Percentiles rank a stretch among this genome's conserved stretches.
Evolutionary conservation across 2,113 vertebrate species (phyloP).

Genomic region (Recurvirostra avosetta): DNA sequence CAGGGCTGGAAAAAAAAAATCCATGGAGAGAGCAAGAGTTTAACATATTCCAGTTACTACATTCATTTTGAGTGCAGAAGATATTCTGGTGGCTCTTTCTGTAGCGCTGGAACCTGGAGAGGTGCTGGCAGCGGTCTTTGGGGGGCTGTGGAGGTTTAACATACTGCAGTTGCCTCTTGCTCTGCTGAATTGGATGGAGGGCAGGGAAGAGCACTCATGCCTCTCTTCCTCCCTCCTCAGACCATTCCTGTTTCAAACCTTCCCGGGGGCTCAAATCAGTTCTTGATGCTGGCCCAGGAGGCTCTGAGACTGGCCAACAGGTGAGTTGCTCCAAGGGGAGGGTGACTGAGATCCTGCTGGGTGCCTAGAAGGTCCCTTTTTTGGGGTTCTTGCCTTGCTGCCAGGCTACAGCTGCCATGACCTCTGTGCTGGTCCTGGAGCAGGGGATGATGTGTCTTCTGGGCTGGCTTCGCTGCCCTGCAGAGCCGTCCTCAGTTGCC

Average conservation of each 20-base stretch:
- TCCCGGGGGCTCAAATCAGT: constrained; percentile 26
- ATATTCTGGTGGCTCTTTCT: background rate
- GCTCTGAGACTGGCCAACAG: constrained; percentile 79
- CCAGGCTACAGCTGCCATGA: background rate
- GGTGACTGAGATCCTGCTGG: background rate
- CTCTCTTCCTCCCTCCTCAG: constrained; percentile 53
- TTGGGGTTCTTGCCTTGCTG: background rate
- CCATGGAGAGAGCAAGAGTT: background rate
- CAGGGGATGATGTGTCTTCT: background rate
- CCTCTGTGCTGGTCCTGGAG: background rate
- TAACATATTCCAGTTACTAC: background rate
- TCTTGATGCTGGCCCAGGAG: constrained; percentile 77
- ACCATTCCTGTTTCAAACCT: constrained; percentile 68
- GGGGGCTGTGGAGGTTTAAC: background rate
- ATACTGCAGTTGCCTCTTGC: background rate
- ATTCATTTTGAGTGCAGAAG: background rate
- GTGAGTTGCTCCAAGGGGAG: constrained; percentile 66
- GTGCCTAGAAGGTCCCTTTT: background rate
- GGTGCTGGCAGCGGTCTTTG: background rate
- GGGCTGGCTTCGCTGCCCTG: background rate
- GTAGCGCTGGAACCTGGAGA: background rate
- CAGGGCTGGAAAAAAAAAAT: background rate
- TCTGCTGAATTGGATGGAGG: background rate
- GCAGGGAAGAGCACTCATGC: background rate
- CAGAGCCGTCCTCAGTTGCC: background rate